phyloP scores from a whole-genome alignment of 2,113 vertebrate species.

The Ranitomeya variabilis region DNA sequence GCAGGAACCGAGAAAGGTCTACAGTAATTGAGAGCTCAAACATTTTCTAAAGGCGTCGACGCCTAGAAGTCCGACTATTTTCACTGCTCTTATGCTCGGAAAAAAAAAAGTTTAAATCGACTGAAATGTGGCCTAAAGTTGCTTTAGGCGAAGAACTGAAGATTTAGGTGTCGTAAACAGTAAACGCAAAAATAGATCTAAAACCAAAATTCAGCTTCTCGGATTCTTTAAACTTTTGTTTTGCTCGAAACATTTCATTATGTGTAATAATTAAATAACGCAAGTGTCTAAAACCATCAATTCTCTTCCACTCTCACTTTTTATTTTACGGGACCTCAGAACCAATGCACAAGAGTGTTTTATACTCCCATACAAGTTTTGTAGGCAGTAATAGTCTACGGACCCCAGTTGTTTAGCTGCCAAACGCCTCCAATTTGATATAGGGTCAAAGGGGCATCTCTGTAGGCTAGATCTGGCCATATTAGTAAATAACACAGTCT shows the following conservation, averaged over 20 bases:
- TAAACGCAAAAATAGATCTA: slow-evolving; percentile 17
- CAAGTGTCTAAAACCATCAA: not conserved
- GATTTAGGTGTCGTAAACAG: slow-evolving; percentile 9
- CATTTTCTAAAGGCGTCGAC: slow-evolving; percentile 47
- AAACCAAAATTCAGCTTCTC: not conserved
- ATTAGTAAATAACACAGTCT: too few relatives aligned
- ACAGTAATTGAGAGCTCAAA: slow-evolving; percentile 42
- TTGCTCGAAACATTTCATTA: not conserved
- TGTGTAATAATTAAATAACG: not conserved
- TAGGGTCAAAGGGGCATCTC: too few relatives aligned
- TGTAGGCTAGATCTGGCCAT: too few relatives aligned
- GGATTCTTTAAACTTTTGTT: not conserved
- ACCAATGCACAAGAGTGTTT: too few relatives aligned
- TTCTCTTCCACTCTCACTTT: not conserved
- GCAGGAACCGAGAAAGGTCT: slow-evolving; percentile 42
- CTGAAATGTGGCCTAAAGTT: slow-evolving; percentile 35
- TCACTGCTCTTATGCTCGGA: not conserved
- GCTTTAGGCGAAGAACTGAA: slow-evolving; percentile 27
- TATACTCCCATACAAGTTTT: too few relatives aligned
- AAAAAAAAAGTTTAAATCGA: slow-evolving; percentile 32
- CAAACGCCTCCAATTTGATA: too few relatives aligned
- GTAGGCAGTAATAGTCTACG: too few relatives aligned
- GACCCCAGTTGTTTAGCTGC: too few relatives aligned
- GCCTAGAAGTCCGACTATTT: slow-evolving; percentile 26
- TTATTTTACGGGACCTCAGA: too few relatives aligned